Evolutionary conservation across 2,888 invertebrate genomes (phyloP).

Genomic region (Athalia rosae): DNA sequence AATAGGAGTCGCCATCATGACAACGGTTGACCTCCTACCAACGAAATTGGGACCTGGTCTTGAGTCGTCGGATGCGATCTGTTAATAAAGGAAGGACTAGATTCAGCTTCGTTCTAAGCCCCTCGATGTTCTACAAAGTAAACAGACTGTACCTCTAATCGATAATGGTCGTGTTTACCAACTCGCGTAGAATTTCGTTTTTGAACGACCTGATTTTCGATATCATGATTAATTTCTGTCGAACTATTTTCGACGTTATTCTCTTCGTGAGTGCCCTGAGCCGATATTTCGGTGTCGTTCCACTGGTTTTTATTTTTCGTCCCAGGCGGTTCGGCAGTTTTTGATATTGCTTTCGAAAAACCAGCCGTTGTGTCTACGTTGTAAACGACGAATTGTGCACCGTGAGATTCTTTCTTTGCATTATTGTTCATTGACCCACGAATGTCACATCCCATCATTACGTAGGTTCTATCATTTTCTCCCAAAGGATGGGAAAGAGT

Average conservation of each 20-base stretch:
- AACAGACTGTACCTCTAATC: neutral
- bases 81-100: neutral
- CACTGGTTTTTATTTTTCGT: neutral
- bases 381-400: slow-evolving; percentile 7
- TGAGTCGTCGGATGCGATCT: slow-evolving; percentile 12
- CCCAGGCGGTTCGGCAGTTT: neutral
- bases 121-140: too few species aligned
- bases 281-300: neutral
- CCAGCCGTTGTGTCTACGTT: neutral
- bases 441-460: neutral
- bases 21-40: slow-evolving; percentile 22
- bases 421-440: neutral
- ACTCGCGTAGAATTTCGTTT: neutral
- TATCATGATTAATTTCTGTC: neutral
- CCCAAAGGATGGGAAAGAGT: too few species aligned
- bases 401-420: neutral
- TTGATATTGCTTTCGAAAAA: neutral
- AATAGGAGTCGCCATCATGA: slow-evolving; percentile 26
- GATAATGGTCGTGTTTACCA: neutral
- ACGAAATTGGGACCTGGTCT: slow-evolving; percentile 2
- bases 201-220: neutral
- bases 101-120: too few species aligned
- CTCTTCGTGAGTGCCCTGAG: neutral
- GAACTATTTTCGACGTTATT: neutral
- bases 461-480: neutral